phyloP scores from a whole-genome alignment of 2,888 invertebrate species.

The Meiosimyza platycephala region DNA sequence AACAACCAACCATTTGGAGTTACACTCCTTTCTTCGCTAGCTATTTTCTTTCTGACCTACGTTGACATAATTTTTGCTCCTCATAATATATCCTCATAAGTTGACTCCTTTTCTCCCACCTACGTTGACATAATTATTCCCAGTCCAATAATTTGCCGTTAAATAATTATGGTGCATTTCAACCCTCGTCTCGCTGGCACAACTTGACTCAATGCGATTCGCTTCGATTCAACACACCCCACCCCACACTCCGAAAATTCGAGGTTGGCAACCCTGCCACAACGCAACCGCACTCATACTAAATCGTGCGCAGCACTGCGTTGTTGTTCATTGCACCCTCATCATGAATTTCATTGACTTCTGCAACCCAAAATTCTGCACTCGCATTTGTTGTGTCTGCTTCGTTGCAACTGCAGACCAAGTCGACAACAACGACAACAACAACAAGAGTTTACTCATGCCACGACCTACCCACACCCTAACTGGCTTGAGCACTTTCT shows the following conservation, averaged over 20 bases:
- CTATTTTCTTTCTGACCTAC: no score
- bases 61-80: no score
- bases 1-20: no score
- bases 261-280: background rate
- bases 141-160: conserved; percentile 7
- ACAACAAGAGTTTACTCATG: conserved; percentile 48
- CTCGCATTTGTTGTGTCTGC: conserved; percentile 37
- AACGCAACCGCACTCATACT: background rate
- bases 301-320: no score
- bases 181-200: conserved; percentile 11
- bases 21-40: no score
- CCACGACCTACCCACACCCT: conserved; percentile 67
- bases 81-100: no score
- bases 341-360: conserved; percentile 25
- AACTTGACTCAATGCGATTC: background rate
- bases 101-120: no score
- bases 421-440: background rate
- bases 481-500: conserved; percentile 57
- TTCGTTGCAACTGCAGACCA: conserved; percentile 16
- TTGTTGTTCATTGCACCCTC: conserved; percentile 33
- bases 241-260: background rate
- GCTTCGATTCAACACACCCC: background rate
- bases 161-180: conserved; percentile 8
- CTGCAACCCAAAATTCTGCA: conserved; percentile 26
- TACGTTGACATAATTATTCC: conserved; percentile 16